These are phyloP conservation scores for Tipula confusa DNA, from an alignment of 2,888 invertebrate species.

Conservation along the genomic window DNA sequence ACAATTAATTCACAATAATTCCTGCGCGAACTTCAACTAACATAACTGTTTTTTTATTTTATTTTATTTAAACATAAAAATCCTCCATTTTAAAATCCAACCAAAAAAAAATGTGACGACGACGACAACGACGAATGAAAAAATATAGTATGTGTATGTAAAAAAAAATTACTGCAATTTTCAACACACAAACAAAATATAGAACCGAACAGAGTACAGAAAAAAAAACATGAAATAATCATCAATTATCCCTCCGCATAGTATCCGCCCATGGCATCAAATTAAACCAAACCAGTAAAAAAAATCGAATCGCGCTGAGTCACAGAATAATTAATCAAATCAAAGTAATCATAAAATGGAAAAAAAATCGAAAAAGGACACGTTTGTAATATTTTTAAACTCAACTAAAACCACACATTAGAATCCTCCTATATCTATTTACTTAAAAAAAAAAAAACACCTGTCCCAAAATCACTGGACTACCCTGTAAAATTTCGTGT, in stretches of 20 bases:
- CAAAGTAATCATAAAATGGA: not conserved
- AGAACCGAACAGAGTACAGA: not conserved
- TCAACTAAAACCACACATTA: not conserved
- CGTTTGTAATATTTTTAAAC: not conserved
- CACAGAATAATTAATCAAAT: constrained; percentile 20
- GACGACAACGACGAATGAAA: not conserved
- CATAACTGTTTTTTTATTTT: not conserved
- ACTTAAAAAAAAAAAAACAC: not conserved
- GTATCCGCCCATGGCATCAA: constrained; percentile 20
- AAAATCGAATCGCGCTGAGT: constrained; percentile 20
- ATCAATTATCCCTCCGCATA: constrained; percentile 20
- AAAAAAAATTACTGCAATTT: constrained; percentile 13
- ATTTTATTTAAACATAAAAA: not conserved
- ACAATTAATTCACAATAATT: constrained; percentile 7
- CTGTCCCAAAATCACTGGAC: not conserved
- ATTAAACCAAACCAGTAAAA: constrained; percentile 9
- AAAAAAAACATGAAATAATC: not conserved
- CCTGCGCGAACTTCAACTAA: not conserved
- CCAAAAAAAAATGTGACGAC: not conserved
- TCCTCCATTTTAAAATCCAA: constrained; percentile 3
- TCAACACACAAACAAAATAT: not conserved
- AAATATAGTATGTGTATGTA: not conserved
- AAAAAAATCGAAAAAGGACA: not conserved
- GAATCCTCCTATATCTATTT: not conserved
- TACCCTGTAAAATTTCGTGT: not conserved